These are phyloP conservation scores for Drosophila cognata DNA, from an alignment of 2,888 invertebrate genomes.

Conservation along the genomic window DNA sequence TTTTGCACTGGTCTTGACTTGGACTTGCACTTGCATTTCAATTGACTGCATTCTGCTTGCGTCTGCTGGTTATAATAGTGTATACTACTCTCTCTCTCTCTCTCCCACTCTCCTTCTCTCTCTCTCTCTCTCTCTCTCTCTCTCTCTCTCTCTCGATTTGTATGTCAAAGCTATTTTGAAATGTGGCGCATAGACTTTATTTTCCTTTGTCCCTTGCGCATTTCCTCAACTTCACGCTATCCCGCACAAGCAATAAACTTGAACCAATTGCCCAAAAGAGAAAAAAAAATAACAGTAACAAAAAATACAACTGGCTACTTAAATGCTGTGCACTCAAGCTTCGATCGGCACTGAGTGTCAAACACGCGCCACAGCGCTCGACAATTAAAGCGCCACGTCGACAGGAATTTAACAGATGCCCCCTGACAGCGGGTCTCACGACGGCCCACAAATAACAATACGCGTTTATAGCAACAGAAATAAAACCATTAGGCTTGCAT, in stretches of 20 bases:
- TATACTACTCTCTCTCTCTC: not conserved
- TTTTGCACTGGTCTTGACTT: slow-evolving; percentile 54
- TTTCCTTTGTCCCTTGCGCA: slow-evolving; percentile 44
- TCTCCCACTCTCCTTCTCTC: not conserved
- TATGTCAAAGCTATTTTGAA: slow-evolving; percentile 22
- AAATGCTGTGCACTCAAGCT: slow-evolving; percentile 41
- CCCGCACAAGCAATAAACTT: slow-evolving; percentile 55
- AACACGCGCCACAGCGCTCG: slow-evolving; percentile 42
- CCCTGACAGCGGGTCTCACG: slow-evolving; percentile 15
- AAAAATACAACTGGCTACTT: slow-evolving; percentile 23
- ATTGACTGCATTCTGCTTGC: slow-evolving; percentile 63
- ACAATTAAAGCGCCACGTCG: slow-evolving; percentile 55
- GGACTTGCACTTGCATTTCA: slow-evolving; percentile 63
- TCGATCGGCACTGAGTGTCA: slow-evolving; percentile 41
- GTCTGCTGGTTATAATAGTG: slow-evolving; percentile 1
- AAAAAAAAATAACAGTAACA: not conserved
- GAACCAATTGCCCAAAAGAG: slow-evolving; percentile 49
- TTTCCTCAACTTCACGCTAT: slow-evolving; percentile 61
- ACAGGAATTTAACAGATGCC: slow-evolving; percentile 44
- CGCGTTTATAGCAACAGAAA: not conserved
- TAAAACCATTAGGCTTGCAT: not conserved
- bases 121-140: too few species aligned
- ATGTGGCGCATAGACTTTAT: slow-evolving; percentile 49
- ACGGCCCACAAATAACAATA: not conserved
- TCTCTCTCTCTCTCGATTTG: not conserved